phyloP scores from a whole-genome alignment of 2,797 vertebrate genomes.

The Bovichtus diacanthus region DNA sequence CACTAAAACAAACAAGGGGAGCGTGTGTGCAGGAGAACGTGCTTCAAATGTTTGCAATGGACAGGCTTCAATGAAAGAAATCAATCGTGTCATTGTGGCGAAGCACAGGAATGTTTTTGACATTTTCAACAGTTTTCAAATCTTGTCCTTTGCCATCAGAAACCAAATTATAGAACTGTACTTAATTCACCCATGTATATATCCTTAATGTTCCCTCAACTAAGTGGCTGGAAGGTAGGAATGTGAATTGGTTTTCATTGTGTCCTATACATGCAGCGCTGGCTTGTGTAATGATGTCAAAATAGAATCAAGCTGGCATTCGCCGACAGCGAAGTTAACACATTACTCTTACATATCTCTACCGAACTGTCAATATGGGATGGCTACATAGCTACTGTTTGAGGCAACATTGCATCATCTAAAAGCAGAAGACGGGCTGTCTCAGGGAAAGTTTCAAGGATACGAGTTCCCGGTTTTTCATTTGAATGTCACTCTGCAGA shows the following conservation, averaged over 20 bases:
- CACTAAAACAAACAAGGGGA: background rate
- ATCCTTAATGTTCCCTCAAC: background rate
- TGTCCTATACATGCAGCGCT: background rate
- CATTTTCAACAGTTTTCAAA: background rate
- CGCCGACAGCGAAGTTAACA: background rate
- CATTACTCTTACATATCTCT: no score
- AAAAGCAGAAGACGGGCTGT: conserved; percentile 1
- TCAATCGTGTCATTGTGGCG: background rate
- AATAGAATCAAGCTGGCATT: background rate
- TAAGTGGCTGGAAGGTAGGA: background rate
- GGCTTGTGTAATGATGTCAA: background rate
- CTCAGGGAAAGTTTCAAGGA: conserved; percentile 16
- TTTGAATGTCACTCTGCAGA: conserved; percentile 18
- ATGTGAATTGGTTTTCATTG: background rate
- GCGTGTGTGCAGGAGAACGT: no score
- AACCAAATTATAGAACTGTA: background rate
- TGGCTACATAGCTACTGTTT: background rate
- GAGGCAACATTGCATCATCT: conserved; percentile 19
- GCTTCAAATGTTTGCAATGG: background rate
- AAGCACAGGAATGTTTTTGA: background rate
- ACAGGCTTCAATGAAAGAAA: background rate
- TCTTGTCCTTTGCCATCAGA: background rate
- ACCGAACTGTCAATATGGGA: no score
- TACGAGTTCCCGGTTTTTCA: conserved; percentile 16
- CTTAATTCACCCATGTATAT: background rate